phyloP scores from a whole-genome alignment of 2,888 invertebrate species.

The Eupithecia pulchellata region DNA sequence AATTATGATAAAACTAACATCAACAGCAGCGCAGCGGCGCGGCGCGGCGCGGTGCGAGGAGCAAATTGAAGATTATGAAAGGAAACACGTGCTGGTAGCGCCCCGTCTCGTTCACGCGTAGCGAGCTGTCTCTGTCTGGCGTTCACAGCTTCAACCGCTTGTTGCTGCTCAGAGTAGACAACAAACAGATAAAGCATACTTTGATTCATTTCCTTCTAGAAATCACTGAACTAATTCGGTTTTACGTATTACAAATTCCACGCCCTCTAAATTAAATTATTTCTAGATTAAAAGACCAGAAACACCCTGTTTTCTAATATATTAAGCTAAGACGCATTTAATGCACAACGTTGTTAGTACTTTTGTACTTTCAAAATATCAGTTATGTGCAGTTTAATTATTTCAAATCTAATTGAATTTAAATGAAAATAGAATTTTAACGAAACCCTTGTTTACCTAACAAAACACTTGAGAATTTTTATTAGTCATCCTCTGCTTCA shows the following conservation, averaged over 20 bases:
- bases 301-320: background rate
- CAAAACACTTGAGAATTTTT: background rate
- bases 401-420: background rate
- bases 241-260: background rate
- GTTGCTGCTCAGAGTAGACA: conserved; percentile 43
- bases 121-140: conserved; percentile 51
- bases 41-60: conserved; percentile 74
- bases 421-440: too few relatives aligned
- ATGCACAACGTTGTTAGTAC: too few relatives aligned
- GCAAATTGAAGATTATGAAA: conserved; percentile 76
- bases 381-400: background rate
- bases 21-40: too few relatives aligned
- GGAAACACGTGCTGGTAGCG: conserved; percentile 78
- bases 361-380: background rate
- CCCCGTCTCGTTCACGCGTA: conserved; percentile 57
- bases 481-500: conserved; percentile 18
- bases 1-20: conserved; percentile 72
- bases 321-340: background rate
- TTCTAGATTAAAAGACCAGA: background rate
- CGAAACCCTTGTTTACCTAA: background rate
- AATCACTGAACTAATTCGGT: background rate
- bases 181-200: background rate
- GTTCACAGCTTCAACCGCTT: conserved; percentile 39
- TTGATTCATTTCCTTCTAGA: background rate
- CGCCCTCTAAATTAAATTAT: background rate